These are phyloP conservation scores for Passer domesticus DNA, from an alignment of 2,113 vertebrate genomes.

Conservation along the genomic window DNA sequence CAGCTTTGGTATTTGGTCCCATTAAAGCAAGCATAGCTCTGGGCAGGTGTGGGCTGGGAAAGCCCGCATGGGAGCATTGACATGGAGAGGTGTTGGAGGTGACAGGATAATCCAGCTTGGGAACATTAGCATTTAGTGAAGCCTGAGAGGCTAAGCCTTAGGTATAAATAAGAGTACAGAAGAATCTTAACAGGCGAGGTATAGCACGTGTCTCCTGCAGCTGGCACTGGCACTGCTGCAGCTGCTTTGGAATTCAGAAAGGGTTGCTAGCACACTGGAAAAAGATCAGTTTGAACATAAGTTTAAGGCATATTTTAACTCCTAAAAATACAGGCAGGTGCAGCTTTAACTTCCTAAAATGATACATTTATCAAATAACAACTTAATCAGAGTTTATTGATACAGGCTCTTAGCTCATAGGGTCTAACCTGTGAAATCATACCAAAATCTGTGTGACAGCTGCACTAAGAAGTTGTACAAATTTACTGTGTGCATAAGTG, in stretches of 20 bases:
- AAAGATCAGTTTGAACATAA: background rate
- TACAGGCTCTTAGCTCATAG: background rate
- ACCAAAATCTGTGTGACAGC: background rate
- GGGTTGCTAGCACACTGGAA: background rate
- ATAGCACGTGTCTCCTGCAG: background rate
- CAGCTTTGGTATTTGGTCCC: background rate
- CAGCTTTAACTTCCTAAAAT: background rate
- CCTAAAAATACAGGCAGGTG: background rate
- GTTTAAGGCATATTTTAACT: background rate
- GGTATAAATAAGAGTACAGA: background rate
- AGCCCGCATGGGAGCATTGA: background rate
- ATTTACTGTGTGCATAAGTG: background rate
- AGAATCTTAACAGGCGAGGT: background rate
- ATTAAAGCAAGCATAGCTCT: background rate
- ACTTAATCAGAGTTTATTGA: background rate
- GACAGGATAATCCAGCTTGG: background rate
- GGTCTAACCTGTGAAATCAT: background rate
- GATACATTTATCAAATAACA: background rate
- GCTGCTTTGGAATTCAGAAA: background rate
- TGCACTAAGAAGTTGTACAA: background rate
- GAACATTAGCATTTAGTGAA: background rate
- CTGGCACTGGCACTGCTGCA: background rate
- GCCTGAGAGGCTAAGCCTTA: background rate
- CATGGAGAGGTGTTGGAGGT: background rate
- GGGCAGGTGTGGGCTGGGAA: background rate